A percentile compares a stretch with the other conserved stretches of the same genome.
Conservation (phyloP, 2,113 vertebrate genomes). For the Boulengeromyrus knoepffleri region DNA sequence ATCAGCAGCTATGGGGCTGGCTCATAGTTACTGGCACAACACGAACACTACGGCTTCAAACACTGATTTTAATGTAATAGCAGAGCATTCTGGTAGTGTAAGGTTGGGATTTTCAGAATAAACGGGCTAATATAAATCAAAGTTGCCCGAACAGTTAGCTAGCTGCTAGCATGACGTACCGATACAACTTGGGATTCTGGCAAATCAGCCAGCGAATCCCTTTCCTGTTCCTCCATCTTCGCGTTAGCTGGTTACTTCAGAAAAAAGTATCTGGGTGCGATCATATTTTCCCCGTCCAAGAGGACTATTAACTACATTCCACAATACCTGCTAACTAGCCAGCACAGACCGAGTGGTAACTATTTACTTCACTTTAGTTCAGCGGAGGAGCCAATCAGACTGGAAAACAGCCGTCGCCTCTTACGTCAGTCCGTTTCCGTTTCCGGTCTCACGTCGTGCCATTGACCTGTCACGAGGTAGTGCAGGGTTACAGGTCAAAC, state of each 20-base stretch:
- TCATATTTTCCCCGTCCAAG: neutral
- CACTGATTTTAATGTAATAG: neutral
- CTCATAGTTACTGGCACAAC: neutral
- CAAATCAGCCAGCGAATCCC: constrained; percentile 39
- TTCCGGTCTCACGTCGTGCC: neutral
- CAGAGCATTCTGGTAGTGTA: neutral
- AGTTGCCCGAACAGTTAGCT: neutral
- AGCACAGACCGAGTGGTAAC: neutral
- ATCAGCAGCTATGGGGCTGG: neutral
- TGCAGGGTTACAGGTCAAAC: neutral
- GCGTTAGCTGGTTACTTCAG: constrained; percentile 49
- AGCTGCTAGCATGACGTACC: constrained; percentile 42
- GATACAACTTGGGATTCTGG: constrained; percentile 40
- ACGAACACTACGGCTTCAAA: neutral
- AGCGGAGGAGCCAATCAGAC: neutral
- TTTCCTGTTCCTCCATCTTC: constrained; percentile 61
- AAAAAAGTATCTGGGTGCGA: neutral
- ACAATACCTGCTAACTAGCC: neutral
- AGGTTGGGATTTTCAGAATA: neutral
- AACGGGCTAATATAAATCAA: neutral
- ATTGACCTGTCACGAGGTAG: neutral
- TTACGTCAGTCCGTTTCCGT: neutral
- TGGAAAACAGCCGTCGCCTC: neutral
- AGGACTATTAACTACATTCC: neutral
- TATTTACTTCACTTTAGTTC: neutral